Conservation (phyloP, 2,888 invertebrate genomes). For the Noctua pronuba region DNA sequence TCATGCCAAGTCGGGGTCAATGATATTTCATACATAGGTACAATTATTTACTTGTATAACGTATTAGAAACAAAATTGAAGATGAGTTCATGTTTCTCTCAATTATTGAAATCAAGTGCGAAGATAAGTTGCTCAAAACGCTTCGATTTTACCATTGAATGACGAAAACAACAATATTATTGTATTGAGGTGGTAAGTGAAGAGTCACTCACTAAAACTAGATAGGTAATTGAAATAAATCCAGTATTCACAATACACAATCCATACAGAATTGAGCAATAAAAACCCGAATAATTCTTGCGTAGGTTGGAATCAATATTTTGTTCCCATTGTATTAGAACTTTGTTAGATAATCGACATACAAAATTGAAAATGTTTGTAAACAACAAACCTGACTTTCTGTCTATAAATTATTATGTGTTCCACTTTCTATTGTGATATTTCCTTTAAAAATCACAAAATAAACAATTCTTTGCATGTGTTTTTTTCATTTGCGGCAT, state of each 20-base stretch:
- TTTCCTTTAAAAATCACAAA: slow-evolving; percentile 6
- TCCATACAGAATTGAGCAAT: slow-evolving; percentile 2
- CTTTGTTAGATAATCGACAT: slow-evolving; percentile 2
- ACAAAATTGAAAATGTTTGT: slow-evolving; percentile 13
- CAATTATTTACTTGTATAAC: slow-evolving; percentile 23
- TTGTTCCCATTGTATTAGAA: not conserved
- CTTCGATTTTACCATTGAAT: not conserved
- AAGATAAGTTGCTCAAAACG: slow-evolving; percentile 1
- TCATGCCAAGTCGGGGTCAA: slow-evolving; percentile 43
- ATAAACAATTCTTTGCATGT: slow-evolving; percentile 7
- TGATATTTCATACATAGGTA: slow-evolving; percentile 28
- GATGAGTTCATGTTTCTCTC: not conserved
- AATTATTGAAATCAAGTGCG: not conserved
- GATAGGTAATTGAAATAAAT: slow-evolving; percentile 29
- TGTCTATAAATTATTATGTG: slow-evolving; percentile 11
- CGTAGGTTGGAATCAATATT: slow-evolving; percentile 7
- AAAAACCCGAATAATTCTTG: slow-evolving; percentile 9
- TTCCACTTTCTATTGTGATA: slow-evolving; percentile 1
- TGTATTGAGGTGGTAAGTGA: not conserved
- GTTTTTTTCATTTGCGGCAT: slow-evolving; percentile 21
- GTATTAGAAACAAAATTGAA: not conserved
- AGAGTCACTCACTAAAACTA: not conserved
- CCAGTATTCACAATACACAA: slow-evolving; percentile 15
- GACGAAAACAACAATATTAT: not conserved
- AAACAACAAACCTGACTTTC: slow-evolving; percentile 7